These are phyloP conservation scores for Acinonyx jubatus DNA, from an alignment of 2,113 vertebrate genomes.

Conservation along the genomic window DNA sequence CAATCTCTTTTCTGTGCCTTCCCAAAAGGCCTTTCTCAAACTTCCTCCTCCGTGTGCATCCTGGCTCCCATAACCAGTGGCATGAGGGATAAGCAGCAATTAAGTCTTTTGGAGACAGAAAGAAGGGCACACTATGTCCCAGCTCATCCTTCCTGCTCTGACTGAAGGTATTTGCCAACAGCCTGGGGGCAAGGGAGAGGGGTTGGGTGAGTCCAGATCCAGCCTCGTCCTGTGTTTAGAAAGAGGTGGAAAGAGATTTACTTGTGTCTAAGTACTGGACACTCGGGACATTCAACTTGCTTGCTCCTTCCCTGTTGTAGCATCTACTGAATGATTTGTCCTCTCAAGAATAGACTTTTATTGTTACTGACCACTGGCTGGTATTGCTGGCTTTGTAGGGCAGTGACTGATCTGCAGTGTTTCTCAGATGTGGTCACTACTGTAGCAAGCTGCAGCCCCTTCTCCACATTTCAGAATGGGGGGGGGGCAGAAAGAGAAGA, in stretches of 20 bases:
- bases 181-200: neutral
- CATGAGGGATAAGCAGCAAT: neutral
- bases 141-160: conserved; percentile 29
- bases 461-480: neutral
- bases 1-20: conserved; percentile 46
- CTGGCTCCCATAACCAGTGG: neutral
- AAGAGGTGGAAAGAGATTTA: neutral
- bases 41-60: neutral
- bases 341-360: neutral
- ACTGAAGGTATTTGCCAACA: neutral
- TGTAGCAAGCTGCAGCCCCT: neutral
- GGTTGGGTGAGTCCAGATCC: neutral
- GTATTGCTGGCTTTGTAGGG: neutral
- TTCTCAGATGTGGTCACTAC: neutral
- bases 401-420: neutral
- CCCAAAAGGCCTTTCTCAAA: conserved; percentile 29
- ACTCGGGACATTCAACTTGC: neutral
- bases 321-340: neutral
- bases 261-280: neutral
- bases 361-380: accelerated
- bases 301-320: neutral
- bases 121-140: neutral
- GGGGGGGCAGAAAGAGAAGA: neutral
- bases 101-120: neutral
- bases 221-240: neutral